Percentiles rank a stretch among this genome's conserved stretches.
Evolutionary conservation across 2,888 invertebrate species (phyloP).

Genomic region (Drosophila formosana): DNA sequence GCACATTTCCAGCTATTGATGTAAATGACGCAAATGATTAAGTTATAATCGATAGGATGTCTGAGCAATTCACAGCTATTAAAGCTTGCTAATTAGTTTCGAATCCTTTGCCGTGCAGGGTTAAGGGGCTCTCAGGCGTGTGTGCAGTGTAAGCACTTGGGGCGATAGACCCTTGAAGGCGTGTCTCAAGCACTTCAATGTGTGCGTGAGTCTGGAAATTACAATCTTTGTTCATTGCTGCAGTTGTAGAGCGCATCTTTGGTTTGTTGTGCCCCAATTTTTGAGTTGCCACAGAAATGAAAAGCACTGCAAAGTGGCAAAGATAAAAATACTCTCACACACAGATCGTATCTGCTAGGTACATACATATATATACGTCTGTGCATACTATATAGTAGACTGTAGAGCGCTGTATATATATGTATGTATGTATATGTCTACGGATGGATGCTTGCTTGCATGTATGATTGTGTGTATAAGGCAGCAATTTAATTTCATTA

Average conservation of each 20-base stretch:
- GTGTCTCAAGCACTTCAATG: background rate
- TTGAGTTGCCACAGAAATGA: slow-evolving; percentile 31
- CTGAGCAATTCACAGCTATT: background rate
- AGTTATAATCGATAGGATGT: background rate
- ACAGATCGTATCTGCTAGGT: slow-evolving; percentile 31
- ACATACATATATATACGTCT: background rate
- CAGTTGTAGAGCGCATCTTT: slow-evolving; percentile 21
- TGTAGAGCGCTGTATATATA: background rate
- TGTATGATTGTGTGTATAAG: slow-evolving; percentile 27
- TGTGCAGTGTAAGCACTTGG: background rate
- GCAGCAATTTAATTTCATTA: slow-evolving; percentile 73
- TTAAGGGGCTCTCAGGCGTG: background rate
- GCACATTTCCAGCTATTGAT: too few relatives aligned
- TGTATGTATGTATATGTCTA: background rate
- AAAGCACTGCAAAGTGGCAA: slow-evolving; percentile 38
- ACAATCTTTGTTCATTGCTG: slow-evolving; percentile 2
- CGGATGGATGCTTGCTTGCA: slow-evolving; percentile 10
- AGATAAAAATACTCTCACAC: slow-evolving; percentile 43
- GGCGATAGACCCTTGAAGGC: background rate
- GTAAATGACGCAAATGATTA: too few relatives aligned
- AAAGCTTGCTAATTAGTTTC: background rate
- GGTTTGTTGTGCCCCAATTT: slow-evolving; percentile 30
- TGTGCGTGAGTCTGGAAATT: slow-evolving; percentile 8
- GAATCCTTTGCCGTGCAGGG: background rate
- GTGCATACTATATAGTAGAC: slow-evolving; percentile 3